Evolutionary conservation across 1,140 invertebrate species (phyloP).

Genomic region (Nasonia giraulti): DNA sequence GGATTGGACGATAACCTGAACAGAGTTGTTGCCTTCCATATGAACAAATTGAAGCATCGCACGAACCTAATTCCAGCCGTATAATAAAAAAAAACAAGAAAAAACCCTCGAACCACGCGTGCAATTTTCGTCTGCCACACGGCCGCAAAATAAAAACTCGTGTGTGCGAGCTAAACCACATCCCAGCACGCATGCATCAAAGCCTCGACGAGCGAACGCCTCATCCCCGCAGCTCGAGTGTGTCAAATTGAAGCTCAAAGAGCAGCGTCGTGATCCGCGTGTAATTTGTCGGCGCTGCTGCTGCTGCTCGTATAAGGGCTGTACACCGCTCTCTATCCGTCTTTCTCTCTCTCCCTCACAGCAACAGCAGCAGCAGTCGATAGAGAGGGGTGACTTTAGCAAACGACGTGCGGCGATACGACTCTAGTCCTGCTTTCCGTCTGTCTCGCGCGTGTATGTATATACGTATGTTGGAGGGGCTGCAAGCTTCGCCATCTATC

Average conservation of each 20-base stretch:
- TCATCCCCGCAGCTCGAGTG: constrained; percentile 56
- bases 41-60: too few relatives aligned
- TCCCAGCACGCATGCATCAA: background rate
- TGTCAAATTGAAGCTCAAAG: constrained; percentile 70
- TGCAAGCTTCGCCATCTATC: constrained; percentile 71
- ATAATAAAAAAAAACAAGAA: background rate
- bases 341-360: background rate
- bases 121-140: background rate
- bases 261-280: constrained; percentile 67
- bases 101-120: background rate
- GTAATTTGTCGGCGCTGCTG: constrained; percentile 64
- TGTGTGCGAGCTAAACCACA: background rate
- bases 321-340: background rate
- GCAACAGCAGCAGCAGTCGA: constrained; percentile 12
- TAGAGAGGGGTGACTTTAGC: constrained; percentile 55
- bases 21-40: too few relatives aligned
- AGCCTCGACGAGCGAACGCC: background rate
- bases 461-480: background rate
- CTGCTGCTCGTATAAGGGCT: constrained; percentile 26
- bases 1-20: too few relatives aligned
- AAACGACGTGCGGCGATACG: constrained; percentile 51
- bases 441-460: background rate
- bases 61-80: too few relatives aligned
- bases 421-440: background rate
- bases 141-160: constrained; percentile 35